Conservation (phyloP, 2,797 vertebrate genomes). For the Hozukius guyotensis region DNA sequence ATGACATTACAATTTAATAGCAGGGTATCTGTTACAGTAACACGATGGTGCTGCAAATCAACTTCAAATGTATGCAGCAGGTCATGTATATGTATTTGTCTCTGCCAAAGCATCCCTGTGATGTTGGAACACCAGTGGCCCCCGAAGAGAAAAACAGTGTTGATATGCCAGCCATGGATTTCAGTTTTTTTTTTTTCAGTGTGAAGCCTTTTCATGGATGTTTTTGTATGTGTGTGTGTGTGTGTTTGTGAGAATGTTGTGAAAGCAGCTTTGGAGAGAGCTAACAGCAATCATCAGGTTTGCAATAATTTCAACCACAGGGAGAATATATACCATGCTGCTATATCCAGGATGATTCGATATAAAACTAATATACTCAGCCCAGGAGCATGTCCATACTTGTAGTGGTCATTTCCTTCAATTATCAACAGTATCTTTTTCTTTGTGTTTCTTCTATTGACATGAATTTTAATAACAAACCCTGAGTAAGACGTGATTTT, state of each 20-base stretch:
- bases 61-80: conserved; percentile 62
- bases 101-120: conserved; percentile 76
- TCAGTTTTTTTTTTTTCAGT: conserved; percentile 37
- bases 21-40: conserved; percentile 2
- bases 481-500: not conserved
- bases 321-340: conserved; percentile 26
- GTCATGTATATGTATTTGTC: conserved; percentile 73
- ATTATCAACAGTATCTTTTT: not conserved
- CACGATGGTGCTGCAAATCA: conserved; percentile 5
- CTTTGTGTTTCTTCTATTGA: not conserved
- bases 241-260: conserved; percentile 27
- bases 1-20: not conserved
- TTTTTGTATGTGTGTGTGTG: not conserved
- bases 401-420: not conserved
- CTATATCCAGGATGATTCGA: conserved; percentile 17
- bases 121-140: conserved; percentile 71
- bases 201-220: conserved; percentile 45
- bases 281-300: conserved; percentile 66
- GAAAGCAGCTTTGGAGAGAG: conserved; percentile 63
- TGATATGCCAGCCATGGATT: conserved; percentile 79
- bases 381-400: conserved; percentile 4
- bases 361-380: conserved; percentile 32
- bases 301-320: conserved; percentile 52
- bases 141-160: conserved; percentile 70
- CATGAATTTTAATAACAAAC: not conserved